A percentile compares a stretch with the other conserved stretches of the same genome.
Evolutionary conservation across 1,140 invertebrate genomes (phyloP).

Genomic region (Zophobas atratus): DNA sequence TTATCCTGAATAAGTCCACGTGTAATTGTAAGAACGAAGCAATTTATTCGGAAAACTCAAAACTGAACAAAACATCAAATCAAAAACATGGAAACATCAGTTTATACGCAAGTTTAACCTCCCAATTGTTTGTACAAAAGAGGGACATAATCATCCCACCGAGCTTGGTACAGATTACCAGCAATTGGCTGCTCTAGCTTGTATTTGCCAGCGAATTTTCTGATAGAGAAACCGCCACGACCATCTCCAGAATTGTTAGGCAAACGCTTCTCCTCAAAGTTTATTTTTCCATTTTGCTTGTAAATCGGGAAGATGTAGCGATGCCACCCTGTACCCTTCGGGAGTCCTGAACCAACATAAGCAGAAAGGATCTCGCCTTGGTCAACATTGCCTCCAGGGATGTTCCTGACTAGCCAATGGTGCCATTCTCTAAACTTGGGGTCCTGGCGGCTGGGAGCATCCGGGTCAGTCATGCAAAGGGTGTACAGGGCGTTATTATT

Average conservation of each 20-base stretch:
- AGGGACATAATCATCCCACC: slow-evolving; percentile 94
- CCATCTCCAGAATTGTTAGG: too few species aligned
- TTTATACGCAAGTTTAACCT: slow-evolving; percentile 60
- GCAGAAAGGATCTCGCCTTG: slow-evolving; percentile 80
- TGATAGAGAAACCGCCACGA: slow-evolving; percentile 72
- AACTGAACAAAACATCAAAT: background rate
- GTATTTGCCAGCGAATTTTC: slow-evolving; percentile 88
- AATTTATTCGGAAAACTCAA: background rate
- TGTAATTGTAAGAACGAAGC: too few species aligned
- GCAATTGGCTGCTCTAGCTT: slow-evolving; percentile 87
- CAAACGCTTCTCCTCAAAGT: slow-evolving; percentile 78
- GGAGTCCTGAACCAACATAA: slow-evolving; percentile 91
- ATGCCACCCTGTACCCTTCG: slow-evolving; percentile 86
- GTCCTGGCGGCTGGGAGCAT: slow-evolving; percentile 87
- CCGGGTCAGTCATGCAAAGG: slow-evolving; percentile 88
- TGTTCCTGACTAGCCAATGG: slow-evolving; percentile 94
- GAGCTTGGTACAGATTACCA: slow-evolving; percentile 92
- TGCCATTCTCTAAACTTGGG: slow-evolving; percentile 89
- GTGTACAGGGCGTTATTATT: slow-evolving; percentile 79
- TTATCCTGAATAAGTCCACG: too few species aligned
- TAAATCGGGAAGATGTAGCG: slow-evolving; percentile 92
- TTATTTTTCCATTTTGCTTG: slow-evolving; percentile 83
- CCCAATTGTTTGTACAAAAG: slow-evolving; percentile 80
- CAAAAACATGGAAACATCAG: background rate
- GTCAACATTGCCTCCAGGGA: slow-evolving; percentile 82